Evolutionary conservation across 2,113 vertebrate species (phyloP), one percentile per base, ranked within the genome.

Genomic region (Microcebus griseorufus): DNA sequence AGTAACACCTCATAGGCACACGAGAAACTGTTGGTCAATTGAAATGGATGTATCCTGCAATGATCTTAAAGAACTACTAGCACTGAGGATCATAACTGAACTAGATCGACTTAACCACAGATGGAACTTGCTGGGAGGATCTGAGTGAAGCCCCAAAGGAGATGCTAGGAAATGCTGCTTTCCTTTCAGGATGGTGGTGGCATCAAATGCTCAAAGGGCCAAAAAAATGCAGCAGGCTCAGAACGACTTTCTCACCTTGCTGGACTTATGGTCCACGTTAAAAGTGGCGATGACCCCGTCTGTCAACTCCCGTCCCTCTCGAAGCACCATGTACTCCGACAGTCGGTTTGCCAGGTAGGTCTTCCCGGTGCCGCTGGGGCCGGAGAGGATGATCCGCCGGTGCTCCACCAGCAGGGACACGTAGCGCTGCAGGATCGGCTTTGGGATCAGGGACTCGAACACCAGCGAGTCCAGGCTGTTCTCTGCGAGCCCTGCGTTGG

Each of bases 261-360:
- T 99, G 96, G 99, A 99, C 98, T 99, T 99, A 96, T 99, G 99
- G 97, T 99, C 99, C 62, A 99, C 99, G 0, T 99, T 99, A 98
- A 99, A 99, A 53, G 99, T 99, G 95, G 99, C 99, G 0, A 99
- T 99, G 51, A 99, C 96, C n/a, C 99, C 99, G 0, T 99, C 99
- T 0, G 98, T 98, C 97, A 99, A 92, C 69, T 99, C 98, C 89
- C 99, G 98, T 37, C 99, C 99, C 98, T 99, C 99, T 27, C 98
- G 98, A 45, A 99, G 99, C 27, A 99, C 99, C 98, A 99, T 98
- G 83, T 99, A 99, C 90, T 99, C 99, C 0, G 99, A 99, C 8
- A 99, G 99, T 45, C 99, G 99, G 97, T 99, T 99, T 95, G 99
- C 99, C 95, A 99, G 98, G 98, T 99, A 99, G 5, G 99, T 99